phyloP scores from a whole-genome alignment of 2,797 vertebrate genomes.

The Pangasius krempfi region DNA sequence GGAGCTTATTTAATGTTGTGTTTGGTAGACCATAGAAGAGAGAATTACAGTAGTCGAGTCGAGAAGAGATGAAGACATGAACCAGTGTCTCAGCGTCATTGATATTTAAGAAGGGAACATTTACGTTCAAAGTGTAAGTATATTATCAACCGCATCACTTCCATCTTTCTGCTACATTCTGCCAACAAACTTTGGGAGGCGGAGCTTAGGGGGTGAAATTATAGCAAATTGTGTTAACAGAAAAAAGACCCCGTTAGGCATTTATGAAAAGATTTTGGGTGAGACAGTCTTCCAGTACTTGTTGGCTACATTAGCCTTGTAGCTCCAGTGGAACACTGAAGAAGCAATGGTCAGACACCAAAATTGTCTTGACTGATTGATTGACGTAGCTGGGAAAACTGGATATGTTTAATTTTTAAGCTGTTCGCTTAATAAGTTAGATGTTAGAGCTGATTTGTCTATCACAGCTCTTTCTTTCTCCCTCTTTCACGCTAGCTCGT shows the following conservation, averaged over 20 bases:
- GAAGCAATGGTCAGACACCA: neutral
- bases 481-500: conserved; percentile 68
- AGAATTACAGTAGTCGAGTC: too few species aligned
- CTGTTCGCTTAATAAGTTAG: neutral
- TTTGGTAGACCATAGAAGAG: too few species aligned
- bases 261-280: neutral
- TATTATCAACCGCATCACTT: neutral
- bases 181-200: neutral
- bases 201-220: neutral
- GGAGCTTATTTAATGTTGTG: too few species aligned
- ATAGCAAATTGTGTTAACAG: neutral
- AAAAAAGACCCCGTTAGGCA: neutral
- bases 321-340: too few species aligned
- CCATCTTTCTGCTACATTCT: neutral
- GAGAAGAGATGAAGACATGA: too few species aligned
- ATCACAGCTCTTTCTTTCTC: neutral
- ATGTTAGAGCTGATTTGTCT: neutral
- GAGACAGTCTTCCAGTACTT: neutral
- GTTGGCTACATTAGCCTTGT: neutral
- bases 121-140: neutral
- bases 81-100: too few species aligned
- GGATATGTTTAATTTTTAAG: neutral
- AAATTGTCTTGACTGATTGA: neutral
- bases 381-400: neutral
- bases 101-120: too few species aligned